phyloP scores from a whole-genome alignment of 2,797 vertebrate species.

The Oreortyx pictus region DNA sequence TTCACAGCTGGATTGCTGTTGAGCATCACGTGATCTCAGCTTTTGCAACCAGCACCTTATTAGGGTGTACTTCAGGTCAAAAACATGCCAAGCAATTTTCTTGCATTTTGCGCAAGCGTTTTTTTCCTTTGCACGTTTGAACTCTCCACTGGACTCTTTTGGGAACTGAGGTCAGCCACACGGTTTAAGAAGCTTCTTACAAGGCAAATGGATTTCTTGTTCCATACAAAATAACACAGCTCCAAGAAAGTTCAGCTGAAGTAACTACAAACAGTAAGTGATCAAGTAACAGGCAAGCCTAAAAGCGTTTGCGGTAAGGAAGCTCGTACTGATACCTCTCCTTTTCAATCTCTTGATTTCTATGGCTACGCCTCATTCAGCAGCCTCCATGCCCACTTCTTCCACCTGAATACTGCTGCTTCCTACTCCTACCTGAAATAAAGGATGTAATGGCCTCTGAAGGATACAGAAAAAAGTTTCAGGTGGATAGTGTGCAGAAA shows the following conservation, averaged over 20 bases:
- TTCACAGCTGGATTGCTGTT: not conserved
- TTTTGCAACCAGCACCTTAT: not conserved
- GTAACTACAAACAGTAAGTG: not conserved
- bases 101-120: not conserved
- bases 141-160: not conserved
- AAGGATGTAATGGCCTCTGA: not conserved
- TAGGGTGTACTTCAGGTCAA: not conserved
- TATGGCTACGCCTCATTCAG: not conserved
- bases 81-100: not conserved
- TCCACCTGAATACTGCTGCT: not conserved
- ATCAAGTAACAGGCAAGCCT: not conserved
- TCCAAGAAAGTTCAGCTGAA: not conserved
- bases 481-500: rapidly evolving
- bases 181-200: constrained; percentile 14
- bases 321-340: not conserved
- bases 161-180: constrained; percentile 20
- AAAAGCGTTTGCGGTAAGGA: not conserved
- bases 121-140: constrained; percentile 29
- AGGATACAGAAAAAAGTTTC: not conserved
- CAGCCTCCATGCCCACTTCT: not conserved
- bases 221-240: not conserved
- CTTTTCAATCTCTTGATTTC: not conserved
- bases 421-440: not conserved
- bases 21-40: not conserved
- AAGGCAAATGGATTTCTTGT: constrained; percentile 10